Evolutionary conservation across 2,797 vertebrate species (phyloP).

Genomic region (Clarias platycephalus): DNA sequence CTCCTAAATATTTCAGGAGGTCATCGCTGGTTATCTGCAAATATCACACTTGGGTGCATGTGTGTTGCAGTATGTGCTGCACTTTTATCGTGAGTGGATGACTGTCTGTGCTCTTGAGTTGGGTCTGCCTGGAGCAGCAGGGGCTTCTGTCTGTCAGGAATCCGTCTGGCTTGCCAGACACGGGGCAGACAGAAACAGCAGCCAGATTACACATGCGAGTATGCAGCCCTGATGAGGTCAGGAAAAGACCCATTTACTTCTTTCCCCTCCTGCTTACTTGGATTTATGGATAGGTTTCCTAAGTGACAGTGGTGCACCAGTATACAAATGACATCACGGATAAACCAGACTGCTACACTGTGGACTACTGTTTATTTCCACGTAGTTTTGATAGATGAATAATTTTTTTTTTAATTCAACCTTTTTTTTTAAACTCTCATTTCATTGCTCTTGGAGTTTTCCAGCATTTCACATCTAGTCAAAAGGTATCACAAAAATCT

Average conservation of each 20-base stretch:
- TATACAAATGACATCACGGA: slow-evolving; percentile 1
- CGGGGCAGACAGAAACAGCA: slow-evolving; percentile 8
- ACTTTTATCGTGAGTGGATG: not conserved
- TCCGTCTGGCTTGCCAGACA: slow-evolving; percentile 25
- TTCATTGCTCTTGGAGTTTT: not conserved
- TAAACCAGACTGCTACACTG: not conserved
- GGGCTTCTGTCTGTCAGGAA: slow-evolving; percentile 23
- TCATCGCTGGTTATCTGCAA: slow-evolving; percentile 44
- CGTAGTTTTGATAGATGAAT: not conserved
- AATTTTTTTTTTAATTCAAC: not conserved
- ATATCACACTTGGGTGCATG: slow-evolving; percentile 57
- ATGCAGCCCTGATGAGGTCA: slow-evolving; percentile 3
- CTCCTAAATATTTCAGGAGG: not conserved
- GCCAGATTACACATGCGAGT: slow-evolving; percentile 21
- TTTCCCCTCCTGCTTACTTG: not conserved
- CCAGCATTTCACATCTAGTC: not conserved
- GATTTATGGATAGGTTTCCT: not conserved
- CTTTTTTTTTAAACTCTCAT: too few species aligned
- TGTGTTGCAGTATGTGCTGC: not conserved
- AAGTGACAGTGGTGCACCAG: not conserved
- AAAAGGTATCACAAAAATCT: not conserved
- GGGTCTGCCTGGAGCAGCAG: slow-evolving; percentile 38
- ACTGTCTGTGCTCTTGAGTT: not conserved
- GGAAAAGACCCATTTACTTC: slow-evolving; percentile 2
- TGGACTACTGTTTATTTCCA: not conserved